These are phyloP conservation scores for Porites australiensis DNA, from an alignment of 64 coral and sea anemone species.

Conservation along the genomic window DNA sequence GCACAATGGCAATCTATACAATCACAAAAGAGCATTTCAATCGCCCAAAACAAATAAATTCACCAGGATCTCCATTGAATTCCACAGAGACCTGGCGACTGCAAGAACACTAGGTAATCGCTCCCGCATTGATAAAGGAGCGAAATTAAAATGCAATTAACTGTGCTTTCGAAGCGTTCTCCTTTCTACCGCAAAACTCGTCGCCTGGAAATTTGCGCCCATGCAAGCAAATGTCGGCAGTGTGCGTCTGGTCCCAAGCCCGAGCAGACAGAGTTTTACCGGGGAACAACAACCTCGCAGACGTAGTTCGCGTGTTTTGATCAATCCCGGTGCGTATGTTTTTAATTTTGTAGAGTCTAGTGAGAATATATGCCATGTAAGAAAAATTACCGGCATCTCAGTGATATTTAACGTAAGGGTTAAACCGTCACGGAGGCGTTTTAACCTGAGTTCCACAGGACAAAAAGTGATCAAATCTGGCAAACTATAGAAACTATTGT, in stretches of 20 bases:
- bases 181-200: background rate
- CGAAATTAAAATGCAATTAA: constrained; percentile 4
- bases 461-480: no score
- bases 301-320: constrained; percentile 30
- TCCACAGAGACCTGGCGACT: constrained; percentile 6
- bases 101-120: background rate
- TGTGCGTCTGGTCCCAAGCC: background rate
- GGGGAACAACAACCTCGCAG: background rate
- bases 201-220: background rate
- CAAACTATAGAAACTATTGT: no score
- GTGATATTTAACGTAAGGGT: no score
- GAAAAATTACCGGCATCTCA: no score
- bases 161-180: background rate
- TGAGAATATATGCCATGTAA: background rate
- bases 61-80: constrained; percentile 1
- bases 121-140: background rate
- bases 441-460: no score
- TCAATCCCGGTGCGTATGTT: constrained; percentile 45
- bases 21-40: background rate
- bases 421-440: no score
- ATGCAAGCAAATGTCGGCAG: background rate
- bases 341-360: background rate
- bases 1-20: background rate
- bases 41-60: constrained; percentile 26
- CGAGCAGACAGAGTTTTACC: background rate